A percentile compares a stretch with the other conserved stretches of the same genome.
These are phyloP conservation scores for Carpatolechia fugitivella DNA, from an alignment of 2,888 invertebrate genomes.

Conservation along the genomic window DNA sequence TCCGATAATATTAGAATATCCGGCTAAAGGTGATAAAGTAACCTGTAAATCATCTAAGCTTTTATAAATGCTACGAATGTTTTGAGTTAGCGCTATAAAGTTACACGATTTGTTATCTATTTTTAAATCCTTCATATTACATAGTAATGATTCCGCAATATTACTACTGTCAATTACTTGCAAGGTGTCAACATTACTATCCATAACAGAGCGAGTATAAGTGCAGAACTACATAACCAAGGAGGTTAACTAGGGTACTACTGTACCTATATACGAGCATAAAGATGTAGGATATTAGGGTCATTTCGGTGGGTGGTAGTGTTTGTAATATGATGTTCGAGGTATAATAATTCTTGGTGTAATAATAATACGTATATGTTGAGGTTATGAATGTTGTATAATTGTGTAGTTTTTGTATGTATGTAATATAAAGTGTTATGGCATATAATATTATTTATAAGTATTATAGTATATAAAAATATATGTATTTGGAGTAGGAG, in stretches of 20 bases:
- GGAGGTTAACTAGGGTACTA: background rate
- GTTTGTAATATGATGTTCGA: no score
- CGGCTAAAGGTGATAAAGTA: constrained; percentile 15
- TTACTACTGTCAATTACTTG: constrained; percentile 11
- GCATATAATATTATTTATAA: no score
- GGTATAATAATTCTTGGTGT: no score
- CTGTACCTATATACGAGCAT: background rate
- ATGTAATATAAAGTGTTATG: no score
- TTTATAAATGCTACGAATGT: constrained; percentile 22
- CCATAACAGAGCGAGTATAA: background rate
- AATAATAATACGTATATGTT: no score
- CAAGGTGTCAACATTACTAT: constrained; percentile 8
- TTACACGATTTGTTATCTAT: background rate
- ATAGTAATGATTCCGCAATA: constrained; percentile 7
- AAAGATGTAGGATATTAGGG: background rate
- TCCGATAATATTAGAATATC: constrained; percentile 23
- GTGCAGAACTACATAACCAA: background rate
- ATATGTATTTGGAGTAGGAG: no score
- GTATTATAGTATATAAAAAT: no score
- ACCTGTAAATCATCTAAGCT: constrained; percentile 21
- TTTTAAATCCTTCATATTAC: constrained; percentile 14
- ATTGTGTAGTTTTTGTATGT: no score
- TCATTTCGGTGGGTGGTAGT: no score
- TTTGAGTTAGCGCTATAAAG: constrained; percentile 18
- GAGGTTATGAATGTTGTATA: no score